Base-by-base conservation (phyloP, 2,113 vertebrate species). In the Eclectus roratus region DNA sequence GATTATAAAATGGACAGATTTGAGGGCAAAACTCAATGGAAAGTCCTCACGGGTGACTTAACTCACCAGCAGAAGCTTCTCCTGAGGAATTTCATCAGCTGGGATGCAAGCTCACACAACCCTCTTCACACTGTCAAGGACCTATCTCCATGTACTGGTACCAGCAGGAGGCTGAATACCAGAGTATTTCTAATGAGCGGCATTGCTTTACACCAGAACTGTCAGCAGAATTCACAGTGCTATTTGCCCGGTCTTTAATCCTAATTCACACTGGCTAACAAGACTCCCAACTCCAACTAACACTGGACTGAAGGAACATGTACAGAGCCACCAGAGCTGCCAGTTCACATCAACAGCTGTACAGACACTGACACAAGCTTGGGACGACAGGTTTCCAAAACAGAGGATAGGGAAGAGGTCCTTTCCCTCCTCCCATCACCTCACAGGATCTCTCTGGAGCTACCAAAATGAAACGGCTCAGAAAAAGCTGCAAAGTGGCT, bases 211-310 rank as follows among this genome's bases (percentile, higher is more conserved):
- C 39, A 72, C 74, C 90, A 73, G 41, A 65, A 41, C 82, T 52
- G 50, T n/a, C 74, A 70, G 39, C 64, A 74, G 80, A 94, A 88
- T 64, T 91, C 85, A 91, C 82, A 93, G 94, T 84, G 93, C 93
- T 91, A 83, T 85, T 91, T 93, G 89, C 84, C 84, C 13, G 1
- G 2, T 72, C 90, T 85, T 61, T 80, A 39, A 33, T 39, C 89
- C 66, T 63, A 66, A 85, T 58, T 88, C 89, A 83, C 79, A 49
- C 70, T 66, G 93, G 86, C 84, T 85, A 88, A 73, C 46, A 28
- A 79, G 52, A 13, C 44, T 90, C 76, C 53, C 80, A 84, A n/a
- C 61, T 65, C 65, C 77, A 93, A 10, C 73, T n/a, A 58, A 47
- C 61, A 33, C 71, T 63, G 46, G 37, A 14, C 85, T 52, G 71